Evolutionary conservation across 2,797 vertebrate genomes (phyloP), one percentile per base, ranked within the genome.

Genomic region (Epinephelus awoara): DNA sequence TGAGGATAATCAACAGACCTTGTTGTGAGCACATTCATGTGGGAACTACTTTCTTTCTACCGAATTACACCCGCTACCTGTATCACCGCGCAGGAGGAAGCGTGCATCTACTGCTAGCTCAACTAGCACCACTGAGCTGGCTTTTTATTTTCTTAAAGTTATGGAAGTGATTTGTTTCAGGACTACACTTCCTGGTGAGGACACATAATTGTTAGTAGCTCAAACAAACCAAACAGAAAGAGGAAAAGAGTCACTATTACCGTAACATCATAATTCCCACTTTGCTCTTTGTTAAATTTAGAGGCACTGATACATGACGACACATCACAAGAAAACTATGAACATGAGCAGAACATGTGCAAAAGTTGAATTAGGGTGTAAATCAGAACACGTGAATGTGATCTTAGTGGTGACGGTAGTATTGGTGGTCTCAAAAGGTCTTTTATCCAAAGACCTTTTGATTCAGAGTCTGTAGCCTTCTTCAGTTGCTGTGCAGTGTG

Each of bases 281-380:
- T 67, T 50, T 25, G 55, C 75, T 75, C 58, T 79, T 62, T 21
- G 64, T 93, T 77, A 86, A 73, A 64, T 69, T 52, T 52, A 21
- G 49, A 72, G 75, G 74, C 75, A 69, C 51, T 59, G 68, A 85
- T 82, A 91, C 85, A 89, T 88, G 87, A 90, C 88, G 74, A 91
- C 93, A 96, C 93, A 3, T 92, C 91, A 95, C 94, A 93, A 96
- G 80, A 92, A 94, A 96, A 94, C 91, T 92, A 93, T 89, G 81
- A 91, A 93, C 73, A 82, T 94, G 92, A 94, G 93, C 93, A 95
- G 94, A 96, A 93, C 96, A 96, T 96, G 93, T 96, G 97, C 96
- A 96, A 94, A 93, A 91, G 87, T 94, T 93, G 90, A 94, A 89
- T n/a, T 19, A 71, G 79, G 42, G 67, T 72, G 67, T 61, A 85